These are phyloP conservation scores for Drosophila bocqueti DNA, from an alignment of 1,140 invertebrate genomes.

Conservation along the genomic window DNA sequence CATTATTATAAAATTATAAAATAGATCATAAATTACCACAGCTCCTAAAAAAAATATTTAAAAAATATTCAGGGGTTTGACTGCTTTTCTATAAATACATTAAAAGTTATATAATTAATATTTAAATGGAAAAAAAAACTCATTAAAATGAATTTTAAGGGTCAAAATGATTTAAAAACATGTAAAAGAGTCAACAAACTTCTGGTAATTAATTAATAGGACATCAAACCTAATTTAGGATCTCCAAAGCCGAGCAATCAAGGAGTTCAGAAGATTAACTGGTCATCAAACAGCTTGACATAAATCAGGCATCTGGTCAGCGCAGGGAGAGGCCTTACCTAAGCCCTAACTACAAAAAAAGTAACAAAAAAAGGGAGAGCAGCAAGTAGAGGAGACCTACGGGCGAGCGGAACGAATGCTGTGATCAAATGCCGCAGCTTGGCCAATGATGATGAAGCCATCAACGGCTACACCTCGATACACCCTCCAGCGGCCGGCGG, in stretches of 20 bases:
- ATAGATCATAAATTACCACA: too few species aligned
- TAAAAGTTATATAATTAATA: too few species aligned
- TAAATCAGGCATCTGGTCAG: slow-evolving; percentile 55
- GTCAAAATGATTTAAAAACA: not conserved
- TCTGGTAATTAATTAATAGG: slow-evolving; percentile 10
- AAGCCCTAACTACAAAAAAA: slow-evolving; percentile 6
- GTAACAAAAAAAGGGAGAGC: slow-evolving; percentile 7
- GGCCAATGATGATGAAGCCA: slow-evolving; percentile 72
- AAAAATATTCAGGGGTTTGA: too few species aligned
- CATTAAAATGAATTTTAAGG: not conserved
- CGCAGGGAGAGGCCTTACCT: not conserved
- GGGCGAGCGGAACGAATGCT: slow-evolving; percentile 69
- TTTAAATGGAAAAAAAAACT: not conserved
- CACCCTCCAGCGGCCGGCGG: slow-evolving; percentile 44
- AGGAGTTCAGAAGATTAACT: slow-evolving; percentile 23
- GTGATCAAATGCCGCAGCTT: slow-evolving; percentile 65
- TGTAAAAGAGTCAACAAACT: not conserved
- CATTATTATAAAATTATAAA: too few species aligned
- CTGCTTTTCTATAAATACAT: too few species aligned
- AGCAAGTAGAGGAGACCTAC: slow-evolving; percentile 55
- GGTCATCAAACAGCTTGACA: slow-evolving; percentile 51
- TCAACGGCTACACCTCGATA: slow-evolving; percentile 74
- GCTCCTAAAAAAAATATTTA: too few species aligned
- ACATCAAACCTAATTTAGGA: slow-evolving; percentile 4
- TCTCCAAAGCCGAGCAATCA: slow-evolving; percentile 2